phyloP scores from a whole-genome alignment of 2,888 invertebrate species.

The Hypercompe scribonia region DNA sequence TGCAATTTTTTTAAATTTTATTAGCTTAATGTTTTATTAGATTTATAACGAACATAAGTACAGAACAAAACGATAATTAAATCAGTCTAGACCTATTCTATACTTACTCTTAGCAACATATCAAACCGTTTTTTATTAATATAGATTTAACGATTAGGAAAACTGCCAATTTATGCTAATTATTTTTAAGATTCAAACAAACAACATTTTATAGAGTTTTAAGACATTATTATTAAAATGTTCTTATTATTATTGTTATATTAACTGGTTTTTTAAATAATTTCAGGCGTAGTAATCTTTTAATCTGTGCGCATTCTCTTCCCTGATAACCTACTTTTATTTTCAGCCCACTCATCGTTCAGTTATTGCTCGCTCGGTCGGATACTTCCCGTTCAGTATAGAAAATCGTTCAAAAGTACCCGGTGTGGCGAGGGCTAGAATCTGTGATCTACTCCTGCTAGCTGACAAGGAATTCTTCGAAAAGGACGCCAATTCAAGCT shows the following conservation, averaged over 20 bases:
- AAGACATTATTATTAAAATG: too few relatives aligned
- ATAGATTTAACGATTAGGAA: not conserved
- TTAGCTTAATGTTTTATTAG: too few relatives aligned
- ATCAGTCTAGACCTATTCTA: not conserved
- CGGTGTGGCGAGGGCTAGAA: conserved; percentile 69
- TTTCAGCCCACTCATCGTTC: not conserved
- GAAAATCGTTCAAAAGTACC: conserved; percentile 57
- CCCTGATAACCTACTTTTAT: not conserved
- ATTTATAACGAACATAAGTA: too few relatives aligned
- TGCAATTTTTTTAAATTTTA: too few relatives aligned
- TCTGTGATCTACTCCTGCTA: conserved; percentile 81
- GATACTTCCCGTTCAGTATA: conserved; percentile 66
- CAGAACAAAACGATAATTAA: not conserved
- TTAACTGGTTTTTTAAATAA: not conserved
- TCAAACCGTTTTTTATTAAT: not conserved
- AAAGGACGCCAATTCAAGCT: conserved; percentile 77
- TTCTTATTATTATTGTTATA: too few relatives aligned
- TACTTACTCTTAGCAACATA: not conserved
- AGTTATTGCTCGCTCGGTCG: conserved; percentile 33
- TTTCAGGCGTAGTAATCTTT: not conserved
- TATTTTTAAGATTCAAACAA: too few relatives aligned
- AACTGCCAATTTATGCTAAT: too few relatives aligned
- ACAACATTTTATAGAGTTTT: not conserved
- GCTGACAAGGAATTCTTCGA: conserved; percentile 82
- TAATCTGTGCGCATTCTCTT: not conserved